Evolutionary conservation across 1,140 invertebrate species (phyloP).

Genomic region (Chymomyza costata): DNA sequence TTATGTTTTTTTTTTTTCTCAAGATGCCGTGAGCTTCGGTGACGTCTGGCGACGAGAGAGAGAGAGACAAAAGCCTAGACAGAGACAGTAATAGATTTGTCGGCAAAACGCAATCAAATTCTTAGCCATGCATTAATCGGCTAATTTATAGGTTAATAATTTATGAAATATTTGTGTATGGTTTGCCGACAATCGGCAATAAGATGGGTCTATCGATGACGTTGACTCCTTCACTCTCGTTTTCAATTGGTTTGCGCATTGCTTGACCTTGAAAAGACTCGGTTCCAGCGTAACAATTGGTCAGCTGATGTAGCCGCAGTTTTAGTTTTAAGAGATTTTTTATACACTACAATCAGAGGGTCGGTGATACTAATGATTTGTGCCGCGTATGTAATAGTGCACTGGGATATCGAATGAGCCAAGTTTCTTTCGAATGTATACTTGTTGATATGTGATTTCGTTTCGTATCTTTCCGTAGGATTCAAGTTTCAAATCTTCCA

Average conservation of each 20-base stretch:
- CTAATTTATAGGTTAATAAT: conserved; percentile 73
- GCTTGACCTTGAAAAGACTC: conserved; percentile 57
- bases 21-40: conserved; percentile 21
- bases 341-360: too few species aligned
- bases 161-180: conserved; percentile 67
- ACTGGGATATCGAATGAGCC: too few species aligned
- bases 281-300: conserved; percentile 52
- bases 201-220: conserved; percentile 2
- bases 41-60: conserved; percentile 24
- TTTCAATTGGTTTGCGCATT: conserved; percentile 53
- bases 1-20: conserved; percentile 29
- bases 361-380: too few species aligned
- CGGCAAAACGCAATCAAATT: conserved; percentile 70
- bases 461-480: too few species aligned
- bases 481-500: too few species aligned
- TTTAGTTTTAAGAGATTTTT: conserved; percentile 27
- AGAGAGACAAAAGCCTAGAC: not conserved
- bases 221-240: conserved; percentile 60
- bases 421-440: too few species aligned
- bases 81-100: too few species aligned
- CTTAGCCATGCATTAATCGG: conserved; percentile 70
- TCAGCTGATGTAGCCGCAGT: conserved; percentile 7
- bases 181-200: conserved; percentile 1
- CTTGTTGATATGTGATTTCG: too few species aligned
- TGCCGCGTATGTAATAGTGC: too few species aligned